phyloP scores from a whole-genome alignment of 2,113 vertebrate genomes.

The Cheirogaleus medius region DNA sequence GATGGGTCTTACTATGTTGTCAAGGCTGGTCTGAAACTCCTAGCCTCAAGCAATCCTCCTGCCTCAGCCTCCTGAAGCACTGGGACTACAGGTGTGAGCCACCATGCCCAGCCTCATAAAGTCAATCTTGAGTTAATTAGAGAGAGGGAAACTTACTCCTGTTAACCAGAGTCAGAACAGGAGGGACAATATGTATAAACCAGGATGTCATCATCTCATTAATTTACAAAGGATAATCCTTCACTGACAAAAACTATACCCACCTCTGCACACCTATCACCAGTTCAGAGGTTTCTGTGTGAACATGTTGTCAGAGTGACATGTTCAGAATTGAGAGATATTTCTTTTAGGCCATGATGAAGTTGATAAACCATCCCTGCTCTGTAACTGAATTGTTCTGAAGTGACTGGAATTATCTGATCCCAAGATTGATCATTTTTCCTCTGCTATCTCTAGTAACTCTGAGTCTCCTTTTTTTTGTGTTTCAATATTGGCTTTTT shows the following conservation, averaged over 20 bases:
- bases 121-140: neutral
- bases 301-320: neutral
- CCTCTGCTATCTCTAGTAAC: neutral
- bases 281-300: neutral
- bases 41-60: no score
- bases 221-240: neutral
- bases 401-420: neutral
- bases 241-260: neutral
- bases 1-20: no score
- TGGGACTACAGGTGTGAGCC: no score
- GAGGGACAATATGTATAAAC: neutral
- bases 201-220: neutral
- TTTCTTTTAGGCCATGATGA: neutral
- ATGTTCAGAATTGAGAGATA: neutral
- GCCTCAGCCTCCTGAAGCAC: no score
- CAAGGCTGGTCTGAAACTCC: no score
- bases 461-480: neutral
- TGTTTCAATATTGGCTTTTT: neutral
- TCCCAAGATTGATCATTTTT: neutral
- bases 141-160: neutral
- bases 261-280: neutral
- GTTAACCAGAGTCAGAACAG: neutral
- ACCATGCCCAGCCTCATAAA: neutral
- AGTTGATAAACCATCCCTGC: neutral
- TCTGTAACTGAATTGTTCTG: neutral